Percentiles rank a stretch among this genome's conserved stretches.
Evolutionary conservation across 2,888 invertebrate species (phyloP).

Genomic region (Acronicta leporina): DNA sequence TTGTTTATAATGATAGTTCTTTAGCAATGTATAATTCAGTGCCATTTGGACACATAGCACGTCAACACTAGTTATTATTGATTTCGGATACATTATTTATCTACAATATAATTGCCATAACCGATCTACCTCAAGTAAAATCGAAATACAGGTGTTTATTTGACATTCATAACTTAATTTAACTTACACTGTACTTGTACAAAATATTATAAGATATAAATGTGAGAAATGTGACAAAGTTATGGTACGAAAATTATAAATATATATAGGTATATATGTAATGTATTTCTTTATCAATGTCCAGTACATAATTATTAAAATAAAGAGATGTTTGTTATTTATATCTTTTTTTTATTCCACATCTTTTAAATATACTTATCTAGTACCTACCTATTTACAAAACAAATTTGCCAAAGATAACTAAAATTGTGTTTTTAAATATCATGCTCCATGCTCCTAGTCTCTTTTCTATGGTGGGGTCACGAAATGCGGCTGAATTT

Average conservation of each 20-base stretch:
- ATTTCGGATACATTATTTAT: constrained; percentile 37
- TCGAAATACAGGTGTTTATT: constrained; percentile 71
- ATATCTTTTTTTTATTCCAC: constrained; percentile 53
- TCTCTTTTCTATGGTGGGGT: too few species aligned
- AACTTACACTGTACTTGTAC: constrained; percentile 74
- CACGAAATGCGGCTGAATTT: too few species aligned
- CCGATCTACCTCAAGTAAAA: constrained; percentile 80
- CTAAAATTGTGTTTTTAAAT: too few species aligned
- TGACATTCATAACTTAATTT: constrained; percentile 61
- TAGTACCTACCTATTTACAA: too few species aligned
- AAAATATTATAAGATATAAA: constrained; percentile 80
- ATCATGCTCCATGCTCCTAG: too few species aligned
- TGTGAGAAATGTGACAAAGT: constrained; percentile 71
- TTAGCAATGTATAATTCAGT: constrained; percentile 62
- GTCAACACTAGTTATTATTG: constrained; percentile 42
- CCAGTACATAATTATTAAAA: constrained; percentile 86
- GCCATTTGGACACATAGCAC: constrained; percentile 61
- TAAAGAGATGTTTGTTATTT: constrained; percentile 89
- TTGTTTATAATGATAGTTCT: constrained; percentile 75
- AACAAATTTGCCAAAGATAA: too few species aligned
- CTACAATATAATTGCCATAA: constrained; percentile 57
- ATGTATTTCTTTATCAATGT: constrained; percentile 88
- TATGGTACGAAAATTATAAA: constrained; percentile 78
- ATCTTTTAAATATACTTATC: not conserved
- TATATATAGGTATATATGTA: too few species aligned